Conservation (phyloP, 2,888 invertebrate genomes). For the Bimastos eiseni region DNA sequence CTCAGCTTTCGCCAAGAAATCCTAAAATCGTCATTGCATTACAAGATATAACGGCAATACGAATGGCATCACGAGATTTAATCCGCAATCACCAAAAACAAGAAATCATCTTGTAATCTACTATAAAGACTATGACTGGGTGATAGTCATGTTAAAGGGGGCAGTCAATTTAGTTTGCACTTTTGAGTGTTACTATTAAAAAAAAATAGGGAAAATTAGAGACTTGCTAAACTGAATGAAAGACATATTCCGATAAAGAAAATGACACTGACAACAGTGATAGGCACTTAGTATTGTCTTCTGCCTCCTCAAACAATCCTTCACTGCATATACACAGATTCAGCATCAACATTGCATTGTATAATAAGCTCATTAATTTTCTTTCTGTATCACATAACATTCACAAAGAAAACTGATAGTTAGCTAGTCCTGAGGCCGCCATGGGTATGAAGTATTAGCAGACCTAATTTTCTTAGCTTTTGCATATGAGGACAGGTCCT, state of each 20-base stretch:
- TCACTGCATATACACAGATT: neutral
- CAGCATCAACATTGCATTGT: neutral
- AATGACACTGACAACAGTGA: neutral
- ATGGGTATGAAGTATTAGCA: too few relatives aligned
- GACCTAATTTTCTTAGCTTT: too few relatives aligned
- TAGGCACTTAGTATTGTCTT: neutral
- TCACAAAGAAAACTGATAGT: neutral
- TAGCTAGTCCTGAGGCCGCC: too few relatives aligned
- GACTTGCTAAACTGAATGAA: neutral
- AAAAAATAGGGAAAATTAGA: neutral
- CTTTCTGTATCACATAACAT: neutral
- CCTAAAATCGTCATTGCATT: neutral
- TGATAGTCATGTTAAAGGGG: neutral
- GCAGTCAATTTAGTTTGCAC: neutral
- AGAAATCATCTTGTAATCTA: neutral
- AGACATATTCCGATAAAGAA: neutral
- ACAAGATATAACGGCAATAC: neutral
- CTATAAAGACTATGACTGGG: neutral
- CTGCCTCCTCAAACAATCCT: neutral
- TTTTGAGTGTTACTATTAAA: slow-evolving; percentile 3
- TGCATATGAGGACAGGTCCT: too few relatives aligned
- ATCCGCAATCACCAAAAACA: too few relatives aligned
- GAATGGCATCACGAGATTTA: neutral
- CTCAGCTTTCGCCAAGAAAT: slow-evolving; percentile 14
- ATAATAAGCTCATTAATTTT: neutral